A percentile compares a stretch with the other conserved stretches of the same genome.
phyloP scores from a whole-genome alignment of 2,888 invertebrate species.

The Flexamia atlantica region DNA sequence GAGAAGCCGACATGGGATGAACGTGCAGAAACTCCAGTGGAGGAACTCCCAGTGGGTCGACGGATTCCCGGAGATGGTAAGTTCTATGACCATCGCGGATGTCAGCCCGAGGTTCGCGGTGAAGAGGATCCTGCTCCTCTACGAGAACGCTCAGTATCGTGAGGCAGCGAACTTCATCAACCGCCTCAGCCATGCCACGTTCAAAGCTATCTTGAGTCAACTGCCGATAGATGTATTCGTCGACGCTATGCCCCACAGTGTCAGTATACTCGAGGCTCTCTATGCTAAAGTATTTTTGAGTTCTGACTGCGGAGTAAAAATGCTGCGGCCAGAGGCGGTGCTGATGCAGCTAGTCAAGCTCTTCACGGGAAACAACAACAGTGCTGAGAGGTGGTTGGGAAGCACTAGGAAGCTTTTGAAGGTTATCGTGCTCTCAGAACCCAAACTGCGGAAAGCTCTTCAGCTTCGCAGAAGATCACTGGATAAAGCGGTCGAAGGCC shows the following conservation, averaged over 20 bases:
- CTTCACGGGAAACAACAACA: conserved; percentile 77
- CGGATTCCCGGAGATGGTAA: conserved; percentile 72
- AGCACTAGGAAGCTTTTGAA: conserved; percentile 75
- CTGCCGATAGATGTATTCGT: conserved; percentile 92
- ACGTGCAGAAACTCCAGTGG: conserved; percentile 73
- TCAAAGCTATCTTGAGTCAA: conserved; percentile 78
- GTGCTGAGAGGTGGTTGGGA: conserved; percentile 72
- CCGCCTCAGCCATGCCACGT: conserved; percentile 87
- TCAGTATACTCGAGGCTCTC: conserved; percentile 91
- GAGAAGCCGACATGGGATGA: conserved; percentile 77
- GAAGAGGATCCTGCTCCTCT: conserved; percentile 83
- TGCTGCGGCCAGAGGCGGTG: conserved; percentile 81
- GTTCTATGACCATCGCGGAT: conserved; percentile 73
- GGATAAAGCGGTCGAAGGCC: conserved; percentile 91
- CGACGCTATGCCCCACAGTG: conserved; percentile 93
- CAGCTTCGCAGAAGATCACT: conserved; percentile 84
- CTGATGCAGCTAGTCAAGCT: conserved; percentile 92
- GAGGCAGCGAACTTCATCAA: conserved; percentile 93
- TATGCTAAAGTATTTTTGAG: conserved; percentile 78
- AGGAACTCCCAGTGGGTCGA: conserved; percentile 72
- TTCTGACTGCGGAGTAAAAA: conserved; percentile 74
- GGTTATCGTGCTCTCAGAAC: conserved; percentile 76
- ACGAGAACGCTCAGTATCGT: conserved; percentile 93
- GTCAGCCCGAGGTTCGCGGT: conserved; percentile 76
- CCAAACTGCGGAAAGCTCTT: conserved; percentile 79